Conservation (phyloP, 1,140 invertebrate species). For the Ooceraea biroi region DNA sequence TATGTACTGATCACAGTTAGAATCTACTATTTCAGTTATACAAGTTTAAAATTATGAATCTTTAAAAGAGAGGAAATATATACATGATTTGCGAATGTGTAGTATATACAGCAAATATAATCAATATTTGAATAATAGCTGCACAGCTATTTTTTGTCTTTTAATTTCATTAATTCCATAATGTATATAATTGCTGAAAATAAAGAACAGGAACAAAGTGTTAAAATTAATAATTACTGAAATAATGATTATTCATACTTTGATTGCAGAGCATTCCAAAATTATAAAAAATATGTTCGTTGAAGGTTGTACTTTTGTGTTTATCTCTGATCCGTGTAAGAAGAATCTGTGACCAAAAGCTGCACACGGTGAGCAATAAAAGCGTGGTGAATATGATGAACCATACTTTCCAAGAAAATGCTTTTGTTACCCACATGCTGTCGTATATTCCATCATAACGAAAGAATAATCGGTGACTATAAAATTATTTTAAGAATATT, state of each 20-base stretch:
- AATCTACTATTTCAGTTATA: too few relatives aligned
- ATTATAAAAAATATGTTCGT: slow-evolving; percentile 38
- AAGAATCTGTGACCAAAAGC: slow-evolving; percentile 9
- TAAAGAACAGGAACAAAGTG: too few relatives aligned
- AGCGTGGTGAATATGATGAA: neutral
- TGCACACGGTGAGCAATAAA: neutral
- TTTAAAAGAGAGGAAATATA: too few relatives aligned
- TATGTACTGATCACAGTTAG: too few relatives aligned
- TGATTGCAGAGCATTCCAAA: slow-evolving; percentile 49
- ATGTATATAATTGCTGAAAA: too few relatives aligned
- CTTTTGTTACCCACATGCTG: slow-evolving; percentile 10
- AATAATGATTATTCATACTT: slow-evolving; percentile 28
- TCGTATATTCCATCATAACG: neutral
- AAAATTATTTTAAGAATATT: slow-evolving; percentile 7
- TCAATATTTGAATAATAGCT: too few relatives aligned
- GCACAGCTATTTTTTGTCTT: too few relatives aligned
- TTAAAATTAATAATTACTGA: neutral
- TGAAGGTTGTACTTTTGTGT: neutral
- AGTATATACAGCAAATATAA: too few relatives aligned
- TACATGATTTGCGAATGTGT: too few relatives aligned
- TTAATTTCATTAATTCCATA: too few relatives aligned
- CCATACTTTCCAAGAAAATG: slow-evolving; percentile 33
- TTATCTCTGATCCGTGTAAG: neutral
- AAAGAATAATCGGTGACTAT: slow-evolving; percentile 3
- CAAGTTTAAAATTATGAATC: too few relatives aligned